Conservation (phyloP, 2,797 vertebrate species). For the Cyprinodon diabolis region DNA sequence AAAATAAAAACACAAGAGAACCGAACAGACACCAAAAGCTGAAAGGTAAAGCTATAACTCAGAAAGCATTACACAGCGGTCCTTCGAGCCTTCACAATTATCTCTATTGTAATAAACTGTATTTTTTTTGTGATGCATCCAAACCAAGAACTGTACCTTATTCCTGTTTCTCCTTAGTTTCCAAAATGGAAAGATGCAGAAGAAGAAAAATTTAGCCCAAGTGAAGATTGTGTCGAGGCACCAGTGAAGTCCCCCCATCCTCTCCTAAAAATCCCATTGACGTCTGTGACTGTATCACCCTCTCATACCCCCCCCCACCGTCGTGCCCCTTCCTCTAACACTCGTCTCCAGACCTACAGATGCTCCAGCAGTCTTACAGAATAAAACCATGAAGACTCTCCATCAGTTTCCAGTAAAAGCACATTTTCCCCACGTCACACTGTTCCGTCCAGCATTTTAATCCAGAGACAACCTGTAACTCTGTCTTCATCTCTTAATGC, state of each 20-base stretch:
- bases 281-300: conserved; percentile 36
- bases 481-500: conserved; percentile 58
- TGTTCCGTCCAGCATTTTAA: conserved; percentile 48
- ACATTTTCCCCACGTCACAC: conserved; percentile 6
- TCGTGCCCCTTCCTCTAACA: conserved; percentile 39
- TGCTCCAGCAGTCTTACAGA: not conserved
- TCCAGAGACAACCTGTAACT: conserved; percentile 13
- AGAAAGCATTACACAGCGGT: too few species aligned
- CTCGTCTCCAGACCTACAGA: conserved; percentile 1
- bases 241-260: conserved; percentile 88
- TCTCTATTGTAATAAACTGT: too few species aligned
- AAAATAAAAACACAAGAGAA: too few species aligned
- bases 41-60: too few species aligned
- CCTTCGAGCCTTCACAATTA: too few species aligned
- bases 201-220: conserved; percentile 89
- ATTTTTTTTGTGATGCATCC: not conserved
- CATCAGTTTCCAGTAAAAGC: conserved; percentile 12
- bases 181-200: conserved; percentile 86
- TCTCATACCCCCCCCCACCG: conserved; percentile 15
- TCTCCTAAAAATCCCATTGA: conserved; percentile 41
- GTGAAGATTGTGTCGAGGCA: conserved; percentile 86
- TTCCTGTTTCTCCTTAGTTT: conserved; percentile 75
- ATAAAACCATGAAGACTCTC: conserved; percentile 2
- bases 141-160: conserved; percentile 81
- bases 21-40: too few species aligned